These are phyloP conservation scores for Rugalucina vietnamica DNA, from an alignment of 2,888 invertebrate species.

Conservation along the genomic window DNA sequence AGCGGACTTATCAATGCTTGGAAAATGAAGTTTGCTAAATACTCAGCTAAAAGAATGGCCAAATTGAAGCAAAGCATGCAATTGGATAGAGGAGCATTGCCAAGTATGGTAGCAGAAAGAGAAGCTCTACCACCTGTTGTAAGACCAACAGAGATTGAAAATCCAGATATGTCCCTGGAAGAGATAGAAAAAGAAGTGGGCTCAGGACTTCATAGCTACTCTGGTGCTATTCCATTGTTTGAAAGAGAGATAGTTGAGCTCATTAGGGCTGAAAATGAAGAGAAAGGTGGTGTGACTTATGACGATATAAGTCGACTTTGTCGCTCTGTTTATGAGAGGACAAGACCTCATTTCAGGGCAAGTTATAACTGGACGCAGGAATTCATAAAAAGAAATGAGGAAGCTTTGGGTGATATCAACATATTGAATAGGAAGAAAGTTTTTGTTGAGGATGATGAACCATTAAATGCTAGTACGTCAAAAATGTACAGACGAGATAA, in stretches of 20 bases:
- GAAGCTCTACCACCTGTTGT: neutral
- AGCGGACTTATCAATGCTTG: conserved; percentile 57
- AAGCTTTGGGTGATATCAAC: conserved; percentile 34
- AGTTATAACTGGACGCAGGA: conserved; percentile 59
- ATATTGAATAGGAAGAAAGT: conserved; percentile 60
- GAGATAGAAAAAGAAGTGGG: conserved; percentile 9
- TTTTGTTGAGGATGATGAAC: conserved; percentile 36
- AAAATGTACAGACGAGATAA: neutral
- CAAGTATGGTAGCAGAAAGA: neutral
- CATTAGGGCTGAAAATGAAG: conserved; percentile 45
- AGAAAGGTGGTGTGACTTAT: conserved; percentile 59
- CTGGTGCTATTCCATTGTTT: conserved; percentile 58
- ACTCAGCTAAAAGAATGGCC: conserved; percentile 49
- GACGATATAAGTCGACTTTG: conserved; percentile 58
- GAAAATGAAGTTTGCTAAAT: conserved; percentile 59
- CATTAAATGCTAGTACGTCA: neutral
- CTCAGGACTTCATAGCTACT: conserved; percentile 20
- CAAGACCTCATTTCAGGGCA: conserved; percentile 57
- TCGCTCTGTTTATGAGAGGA: conserved; percentile 57
- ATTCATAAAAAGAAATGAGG: conserved; percentile 57
- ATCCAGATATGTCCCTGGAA: conserved; percentile 36
- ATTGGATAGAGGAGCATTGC: neutral
- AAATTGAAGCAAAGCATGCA: conserved; percentile 26
- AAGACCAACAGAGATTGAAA: neutral
- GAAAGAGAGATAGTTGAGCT: conserved; percentile 53